Conservation (phyloP, 30 jellyfish, hydroid and myxozoan species). For the Chrysaora quinquecirrha region DNA sequence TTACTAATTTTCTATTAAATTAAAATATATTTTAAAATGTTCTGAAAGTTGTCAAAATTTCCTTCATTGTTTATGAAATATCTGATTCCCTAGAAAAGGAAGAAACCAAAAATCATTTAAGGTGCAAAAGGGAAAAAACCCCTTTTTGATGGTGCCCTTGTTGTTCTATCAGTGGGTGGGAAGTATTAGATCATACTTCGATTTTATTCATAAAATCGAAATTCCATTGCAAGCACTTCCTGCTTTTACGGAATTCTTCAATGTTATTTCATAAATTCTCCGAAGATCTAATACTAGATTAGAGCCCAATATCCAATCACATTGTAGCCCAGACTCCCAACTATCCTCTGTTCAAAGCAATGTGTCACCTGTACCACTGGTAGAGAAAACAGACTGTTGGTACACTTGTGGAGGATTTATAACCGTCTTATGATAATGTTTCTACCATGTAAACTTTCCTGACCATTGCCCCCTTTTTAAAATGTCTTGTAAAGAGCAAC, state of each 20-base stretch:
- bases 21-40: no score
- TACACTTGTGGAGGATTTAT: background rate
- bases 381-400: background rate
- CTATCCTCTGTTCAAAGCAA: background rate
- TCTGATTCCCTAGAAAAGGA: background rate
- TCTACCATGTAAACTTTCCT: conserved; percentile 3
- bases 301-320: background rate
- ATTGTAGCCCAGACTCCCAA: background rate
- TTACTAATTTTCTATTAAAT: no score
- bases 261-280: background rate
- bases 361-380: no score
- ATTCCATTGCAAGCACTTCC: background rate
- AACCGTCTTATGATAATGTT: background rate
- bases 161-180: background rate
- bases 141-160: background rate
- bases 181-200: background rate
- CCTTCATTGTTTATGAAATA: background rate
- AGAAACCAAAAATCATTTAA: no score
- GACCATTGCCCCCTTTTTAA: conserved; percentile 64
- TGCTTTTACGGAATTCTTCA: background rate
- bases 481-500: conserved; percentile 37
- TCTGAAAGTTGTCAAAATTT: no score
- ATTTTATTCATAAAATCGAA: background rate
- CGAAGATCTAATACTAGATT: background rate
- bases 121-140: background rate